A percentile compares a stretch with the other conserved stretches of the same genome.
These are phyloP conservation scores for Alcedo atthis DNA, from an alignment of 2,797 vertebrate genomes.

Conservation along the genomic window DNA sequence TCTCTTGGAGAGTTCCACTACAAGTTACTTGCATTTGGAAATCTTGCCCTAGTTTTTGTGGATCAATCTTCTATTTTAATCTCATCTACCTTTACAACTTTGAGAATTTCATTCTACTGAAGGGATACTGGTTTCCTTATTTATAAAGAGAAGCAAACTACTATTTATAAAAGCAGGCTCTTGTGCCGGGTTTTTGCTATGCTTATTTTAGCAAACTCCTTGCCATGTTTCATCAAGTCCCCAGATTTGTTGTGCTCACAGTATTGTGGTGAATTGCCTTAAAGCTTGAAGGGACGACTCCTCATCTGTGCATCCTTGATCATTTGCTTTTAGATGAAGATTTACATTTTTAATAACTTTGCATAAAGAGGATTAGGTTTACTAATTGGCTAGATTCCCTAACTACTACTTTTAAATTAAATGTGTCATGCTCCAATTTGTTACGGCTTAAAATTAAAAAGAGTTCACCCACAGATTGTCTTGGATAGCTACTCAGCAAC, in stretches of 20 bases:
- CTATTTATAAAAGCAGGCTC: neutral
- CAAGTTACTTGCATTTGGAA: neutral
- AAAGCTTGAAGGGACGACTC: neutral
- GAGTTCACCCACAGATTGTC: neutral
- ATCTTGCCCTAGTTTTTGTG: neutral
- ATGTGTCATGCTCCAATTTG: neutral
- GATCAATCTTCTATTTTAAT: neutral
- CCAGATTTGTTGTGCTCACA: neutral
- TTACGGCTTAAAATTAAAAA: neutral
- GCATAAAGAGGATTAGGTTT: neutral
- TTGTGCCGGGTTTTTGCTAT: neutral
- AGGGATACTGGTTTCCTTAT: neutral
- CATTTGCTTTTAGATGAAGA: neutral
- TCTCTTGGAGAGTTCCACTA: neutral
- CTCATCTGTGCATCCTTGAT: neutral
- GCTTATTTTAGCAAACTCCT: conserved; percentile 4
- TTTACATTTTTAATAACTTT: neutral
- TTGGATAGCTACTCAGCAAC: neutral
- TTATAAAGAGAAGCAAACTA: neutral
- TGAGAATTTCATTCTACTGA: neutral
- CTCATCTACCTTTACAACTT: neutral
- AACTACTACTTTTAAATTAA: neutral
- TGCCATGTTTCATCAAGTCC: neutral
- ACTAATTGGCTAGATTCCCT: neutral
- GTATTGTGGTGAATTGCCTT: neutral